Evolutionary conservation across 2,113 vertebrate species (phyloP).

Genomic region (Otus sunia): DNA sequence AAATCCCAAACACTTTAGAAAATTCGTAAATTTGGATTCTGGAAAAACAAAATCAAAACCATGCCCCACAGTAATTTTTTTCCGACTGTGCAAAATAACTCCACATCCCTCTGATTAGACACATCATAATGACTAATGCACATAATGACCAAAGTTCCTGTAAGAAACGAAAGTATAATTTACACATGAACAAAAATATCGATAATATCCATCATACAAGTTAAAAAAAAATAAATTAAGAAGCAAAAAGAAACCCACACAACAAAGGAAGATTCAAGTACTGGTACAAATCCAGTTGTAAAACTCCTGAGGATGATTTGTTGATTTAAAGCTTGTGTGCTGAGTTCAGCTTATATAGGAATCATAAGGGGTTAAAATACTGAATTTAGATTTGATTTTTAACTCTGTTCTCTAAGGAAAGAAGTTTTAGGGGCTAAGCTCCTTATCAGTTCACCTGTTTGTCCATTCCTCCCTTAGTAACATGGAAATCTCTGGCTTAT

Average conservation of each 20-base stretch:
- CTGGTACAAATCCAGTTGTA: neutral
- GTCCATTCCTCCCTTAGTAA: neutral
- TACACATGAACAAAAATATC: neutral
- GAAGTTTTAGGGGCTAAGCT: neutral
- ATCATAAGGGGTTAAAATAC: neutral
- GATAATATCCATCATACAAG: neutral
- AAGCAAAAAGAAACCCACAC: neutral
- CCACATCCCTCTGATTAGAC: neutral
- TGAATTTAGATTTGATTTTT: neutral
- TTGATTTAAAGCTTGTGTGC: neutral
- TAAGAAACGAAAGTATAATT: neutral
- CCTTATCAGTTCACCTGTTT: neutral
- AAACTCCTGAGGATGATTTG: neutral
- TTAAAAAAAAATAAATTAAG: neutral
- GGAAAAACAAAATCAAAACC: conserved; percentile 5
- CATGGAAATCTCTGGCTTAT: neutral
- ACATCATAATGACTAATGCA: neutral
- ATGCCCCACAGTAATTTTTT: neutral
- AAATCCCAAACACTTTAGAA: neutral
- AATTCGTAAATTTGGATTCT: neutral
- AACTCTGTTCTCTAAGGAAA: neutral
- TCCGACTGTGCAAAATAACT: neutral
- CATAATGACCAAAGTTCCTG: neutral
- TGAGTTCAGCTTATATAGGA: neutral
- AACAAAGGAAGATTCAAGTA: neutral